Base-by-base conservation (phyloP, 2,888 invertebrate genomes). In the Hyposoter didymator region DNA sequence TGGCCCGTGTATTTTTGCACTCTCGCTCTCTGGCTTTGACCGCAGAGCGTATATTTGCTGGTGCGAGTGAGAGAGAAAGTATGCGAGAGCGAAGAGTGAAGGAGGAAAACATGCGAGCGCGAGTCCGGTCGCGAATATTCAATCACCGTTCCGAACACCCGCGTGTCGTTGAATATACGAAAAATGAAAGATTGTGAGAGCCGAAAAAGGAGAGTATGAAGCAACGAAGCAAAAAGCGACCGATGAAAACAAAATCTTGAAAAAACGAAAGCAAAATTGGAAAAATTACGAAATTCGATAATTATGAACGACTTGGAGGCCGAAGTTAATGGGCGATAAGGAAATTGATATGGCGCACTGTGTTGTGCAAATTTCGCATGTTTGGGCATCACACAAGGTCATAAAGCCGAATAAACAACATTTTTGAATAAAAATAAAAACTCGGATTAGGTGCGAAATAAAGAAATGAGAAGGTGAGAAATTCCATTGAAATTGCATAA, bases 1-100 rank as follows among this genome's bases (percentile, higher is more conserved):
- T 78, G 83, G 83, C 78, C 79, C 84, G 88, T 84, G 87, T 89
- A 89, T 87, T 88, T 89, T 90, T 89, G 89, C 89, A 87, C 87
- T 85, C 83, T 74, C 78, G 79, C 67, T 45, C 81, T 69, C 67
- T 45, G 70, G 49, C 62, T 66, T 22, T 49, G 47, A 49, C 47
- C 47, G 32, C 49, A 22, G 32, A 43, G 14, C 28, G 69, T 47
- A 22, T 17, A 17, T 69, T 28, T 32, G 49, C 47, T 32, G n/a
- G 62, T 22, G 62, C 8, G 45, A 62, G 32, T 14, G 64, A 49
- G 49, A 7, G 66, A 10, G 52, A 55, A 52, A 59, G 35, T 49
- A 22, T 22, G 39, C 43, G 55, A 22, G 55, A 22, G 55, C 39
- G 43, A 45, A 14, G 17, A 67, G 78, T 59, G 83, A 70, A 62